A percentile compares a stretch with the other conserved stretches of the same genome.
Conservation (phyloP, 2,797 vertebrate genomes). For the Hypotaenidia okinawae region DNA sequence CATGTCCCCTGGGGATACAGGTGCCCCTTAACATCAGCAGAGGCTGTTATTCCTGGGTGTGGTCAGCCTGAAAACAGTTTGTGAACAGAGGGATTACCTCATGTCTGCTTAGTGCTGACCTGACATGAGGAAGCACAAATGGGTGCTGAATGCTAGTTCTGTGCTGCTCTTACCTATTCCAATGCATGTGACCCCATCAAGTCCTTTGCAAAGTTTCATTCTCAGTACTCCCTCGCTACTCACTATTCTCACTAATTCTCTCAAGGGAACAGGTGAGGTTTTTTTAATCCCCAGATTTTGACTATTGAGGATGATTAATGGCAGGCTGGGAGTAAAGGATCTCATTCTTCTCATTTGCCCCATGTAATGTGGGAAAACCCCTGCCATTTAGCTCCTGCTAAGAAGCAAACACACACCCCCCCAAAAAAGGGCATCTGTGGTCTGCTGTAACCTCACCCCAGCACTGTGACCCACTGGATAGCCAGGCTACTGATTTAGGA, state of each 20-base stretch:
- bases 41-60: not conserved
- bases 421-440: not conserved
- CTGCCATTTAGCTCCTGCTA: not conserved
- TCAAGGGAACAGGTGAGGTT: not conserved
- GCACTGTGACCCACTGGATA: not conserved
- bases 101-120: not conserved
- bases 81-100: not conserved
- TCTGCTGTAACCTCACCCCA: not conserved
- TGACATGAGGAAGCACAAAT: not conserved
- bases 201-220: not conserved
- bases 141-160: not conserved
- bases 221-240: not conserved
- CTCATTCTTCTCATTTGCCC: not conserved
- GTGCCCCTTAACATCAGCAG: not conserved
- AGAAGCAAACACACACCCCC: not conserved
- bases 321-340: not conserved
- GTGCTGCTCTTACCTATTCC: not conserved
- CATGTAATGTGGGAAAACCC: not conserved
- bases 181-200: not conserved
- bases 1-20: not conserved
- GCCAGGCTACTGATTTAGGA: not conserved
- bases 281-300: not conserved
- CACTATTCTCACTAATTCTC: not conserved
- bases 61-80: not conserved
- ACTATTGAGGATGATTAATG: not conserved